Evolutionary conservation across 1,140 invertebrate species (phyloP), one percentile per base, ranked within the genome.

Genomic region (Penaeus japonicus): DNA sequence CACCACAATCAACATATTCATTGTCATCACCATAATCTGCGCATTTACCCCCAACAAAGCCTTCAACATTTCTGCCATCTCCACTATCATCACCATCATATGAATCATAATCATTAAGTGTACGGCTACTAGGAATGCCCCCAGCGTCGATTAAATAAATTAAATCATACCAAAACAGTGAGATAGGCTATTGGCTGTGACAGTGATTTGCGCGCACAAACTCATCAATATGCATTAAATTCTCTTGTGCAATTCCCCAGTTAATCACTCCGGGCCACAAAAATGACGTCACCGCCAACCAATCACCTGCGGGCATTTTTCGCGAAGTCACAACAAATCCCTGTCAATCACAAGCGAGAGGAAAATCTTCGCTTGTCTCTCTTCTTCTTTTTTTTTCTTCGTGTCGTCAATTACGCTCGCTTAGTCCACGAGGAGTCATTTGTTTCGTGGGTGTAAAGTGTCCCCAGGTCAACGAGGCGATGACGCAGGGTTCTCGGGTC

Each of bases 81-180:
- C 55, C 55, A 83, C 81, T 59, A 62, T 47, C 77, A 87, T 87
- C 65, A 77, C 87, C 80, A 53, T 57, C 80, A 62, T 70, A 78
- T 83, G 81, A 83, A 88, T 88, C 73, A 88, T 75, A 24, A 88
- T 84, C 81, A 88, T 83, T 88, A 88, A 83, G 80, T 77, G 70
- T 82, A 88, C 57, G 70, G 85, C 80, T 83, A 59, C 85, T 80
- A 53, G 32, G 77, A 59, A 30, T 10, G 22, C 87, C 65, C 24
- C 39, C 7, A 70, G 87, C 87, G 81, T 30, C 87, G 39, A 84
- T 77, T 88, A 83, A 83, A 88, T 88, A 88, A 88, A 88, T 88
- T 88, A 88, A 88, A 88, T 88, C 80, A 88, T 88, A 88, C 87
- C 87, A 88, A 88, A 88, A 88, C 65, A 83, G 87, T 84, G 70